phyloP scores from a whole-genome alignment of 1,140 invertebrate genomes.

The Anoplophora glabripennis region DNA sequence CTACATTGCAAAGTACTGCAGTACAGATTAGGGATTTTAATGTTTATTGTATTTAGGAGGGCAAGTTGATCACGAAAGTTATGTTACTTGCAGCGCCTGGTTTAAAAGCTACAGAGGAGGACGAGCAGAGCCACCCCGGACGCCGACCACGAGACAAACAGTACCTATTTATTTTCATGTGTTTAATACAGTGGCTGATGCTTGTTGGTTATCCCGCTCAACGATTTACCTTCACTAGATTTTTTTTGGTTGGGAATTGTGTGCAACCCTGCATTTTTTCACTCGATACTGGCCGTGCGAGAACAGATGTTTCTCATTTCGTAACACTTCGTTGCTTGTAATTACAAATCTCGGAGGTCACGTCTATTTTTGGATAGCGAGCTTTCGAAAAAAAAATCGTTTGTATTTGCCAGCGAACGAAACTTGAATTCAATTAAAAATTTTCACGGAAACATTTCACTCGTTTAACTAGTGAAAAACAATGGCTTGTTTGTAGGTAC shows the following conservation, averaged over 20 bases:
- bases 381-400: too few relatives aligned
- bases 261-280: slow-evolving; percentile 36
- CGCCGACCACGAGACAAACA: slow-evolving; percentile 38
- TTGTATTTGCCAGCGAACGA: too few relatives aligned
- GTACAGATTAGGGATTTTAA: slow-evolving; percentile 38
- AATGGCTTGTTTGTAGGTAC: too few relatives aligned
- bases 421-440: too few relatives aligned
- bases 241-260: slow-evolving; percentile 40
- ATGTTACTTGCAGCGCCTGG: slow-evolving; percentile 40
- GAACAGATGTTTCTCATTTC: too few relatives aligned
- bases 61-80: slow-evolving; percentile 38
- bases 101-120: slow-evolving; percentile 35
- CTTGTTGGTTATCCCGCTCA: slow-evolving; percentile 45
- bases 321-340: too few relatives aligned
- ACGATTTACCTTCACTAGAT: slow-evolving; percentile 46
- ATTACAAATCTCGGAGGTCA: too few relatives aligned
- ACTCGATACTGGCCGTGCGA: not conserved
- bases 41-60: slow-evolving; percentile 40
- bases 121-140: slow-evolving; percentile 30
- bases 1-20: slow-evolving; percentile 42
- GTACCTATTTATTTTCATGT: slow-evolving; percentile 45
- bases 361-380: too few relatives aligned
- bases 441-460: too few relatives aligned
- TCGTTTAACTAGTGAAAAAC: too few relatives aligned
- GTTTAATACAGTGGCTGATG: slow-evolving; percentile 46